Base-by-base conservation (phyloP, 2,888 invertebrate genomes). In the Lobophora halterata region DNA sequence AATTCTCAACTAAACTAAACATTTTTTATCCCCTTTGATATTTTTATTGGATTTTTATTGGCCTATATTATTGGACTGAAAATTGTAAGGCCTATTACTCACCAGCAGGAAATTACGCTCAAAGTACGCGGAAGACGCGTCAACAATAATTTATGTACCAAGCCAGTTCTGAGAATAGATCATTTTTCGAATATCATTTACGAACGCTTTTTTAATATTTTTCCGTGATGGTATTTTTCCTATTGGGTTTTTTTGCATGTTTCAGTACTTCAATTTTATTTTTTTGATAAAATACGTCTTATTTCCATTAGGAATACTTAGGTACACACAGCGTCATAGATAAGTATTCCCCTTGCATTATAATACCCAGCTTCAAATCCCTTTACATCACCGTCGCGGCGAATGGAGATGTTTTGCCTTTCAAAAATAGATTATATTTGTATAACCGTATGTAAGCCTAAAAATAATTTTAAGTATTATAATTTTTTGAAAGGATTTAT, bases 131-230 rank as follows among this genome's bases (percentile, higher is more conserved):
- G 33, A 42, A 42, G 28, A 29, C 21, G 44, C 39, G 43, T 19
- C 39, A 44, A 48, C 46, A 46, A 32, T 42, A 49, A 49, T 52
- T 52, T 49, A 52, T 52, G 46, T 36, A 44, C 38, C 28, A 42
- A 46, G 35, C 13, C 27, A 28, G 20, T 29, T 29, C 5, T 3
- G 11, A 21, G 25, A 36, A n/a, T n/a, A n/a, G n/a, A n/a, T n/a
- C n/a, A n/a, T n/a, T 23, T 42, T 7, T 4, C 20, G 24, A 36
- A 42, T 29, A 33, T 45, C 43, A 46, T 36, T 35, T 32, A 34
- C 20, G 20, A 31, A 32, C 7, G n/a, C 33, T 24, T 17, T 39
- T 23, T 30, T 28, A 16, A 1, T 23, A 39, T 28, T 10, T 27
- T 34, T 40, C 25, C 9, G 9, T 21, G n/a, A n/a, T n/a, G n/a